These are phyloP conservation scores for Phyllotreta cruciferae DNA, from an alignment of 2,888 invertebrate genomes.

Conservation along the genomic window DNA sequence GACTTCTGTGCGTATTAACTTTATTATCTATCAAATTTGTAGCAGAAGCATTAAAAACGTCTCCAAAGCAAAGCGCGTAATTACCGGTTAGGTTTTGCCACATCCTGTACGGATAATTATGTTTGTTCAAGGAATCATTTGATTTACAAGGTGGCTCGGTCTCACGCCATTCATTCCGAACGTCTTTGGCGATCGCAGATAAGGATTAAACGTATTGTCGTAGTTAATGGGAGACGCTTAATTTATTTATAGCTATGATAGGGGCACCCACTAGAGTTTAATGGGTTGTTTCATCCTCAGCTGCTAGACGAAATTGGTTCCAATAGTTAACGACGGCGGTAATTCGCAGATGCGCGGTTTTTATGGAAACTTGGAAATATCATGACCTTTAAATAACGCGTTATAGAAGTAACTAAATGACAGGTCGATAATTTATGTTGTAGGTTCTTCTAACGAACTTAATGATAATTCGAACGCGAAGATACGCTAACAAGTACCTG, in stretches of 20 bases:
- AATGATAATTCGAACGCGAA: constrained; percentile 5
- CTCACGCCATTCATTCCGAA: constrained; percentile 16
- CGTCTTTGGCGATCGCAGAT: constrained; percentile 6
- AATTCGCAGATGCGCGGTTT: too few species aligned
- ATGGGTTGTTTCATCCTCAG: too few species aligned
- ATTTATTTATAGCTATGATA: constrained; percentile 8
- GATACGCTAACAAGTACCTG: constrained; percentile 5
- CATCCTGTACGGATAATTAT: constrained; percentile 32
- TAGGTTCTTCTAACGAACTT: constrained; percentile 4
- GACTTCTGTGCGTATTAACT: too few species aligned
- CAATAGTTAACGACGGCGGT: too few species aligned
- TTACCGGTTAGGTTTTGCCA: constrained; percentile 29
- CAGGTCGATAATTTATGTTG: background rate
- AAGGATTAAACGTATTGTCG: constrained; percentile 13
- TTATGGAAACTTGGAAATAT: too few species aligned
- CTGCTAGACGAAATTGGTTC: too few species aligned
- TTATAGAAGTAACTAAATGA: too few species aligned
- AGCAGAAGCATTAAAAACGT: constrained; percentile 11
- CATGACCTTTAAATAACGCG: too few species aligned
- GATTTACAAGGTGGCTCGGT: constrained; percentile 25
- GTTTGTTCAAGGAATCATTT: constrained; percentile 28
- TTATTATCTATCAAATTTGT: constrained; percentile 26
- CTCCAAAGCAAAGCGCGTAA: constrained; percentile 21
- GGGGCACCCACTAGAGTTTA: constrained; percentile 2
- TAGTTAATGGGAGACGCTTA: constrained; percentile 12